Evolutionary conservation across 2,888 invertebrate species (phyloP).

Genomic region (Atethmia centrago): DNA sequence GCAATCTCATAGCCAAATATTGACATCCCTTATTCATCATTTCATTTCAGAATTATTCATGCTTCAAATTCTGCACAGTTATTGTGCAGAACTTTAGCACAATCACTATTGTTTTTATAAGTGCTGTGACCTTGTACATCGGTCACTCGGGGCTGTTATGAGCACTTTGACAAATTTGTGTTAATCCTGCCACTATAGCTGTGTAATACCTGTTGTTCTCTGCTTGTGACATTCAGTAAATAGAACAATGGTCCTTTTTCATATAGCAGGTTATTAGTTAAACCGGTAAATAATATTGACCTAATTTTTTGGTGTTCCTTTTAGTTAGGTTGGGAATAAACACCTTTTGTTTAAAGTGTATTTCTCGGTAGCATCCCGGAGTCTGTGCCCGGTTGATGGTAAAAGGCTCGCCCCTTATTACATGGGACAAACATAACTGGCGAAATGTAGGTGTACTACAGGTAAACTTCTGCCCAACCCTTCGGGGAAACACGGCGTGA

Average conservation of each 20-base stretch:
- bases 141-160: constrained; percentile 30
- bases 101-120: constrained; percentile 21
- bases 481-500: too few species aligned
- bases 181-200: constrained; percentile 23
- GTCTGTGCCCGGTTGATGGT: too few species aligned
- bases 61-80: too few species aligned
- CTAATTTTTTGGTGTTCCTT: background rate
- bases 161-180: constrained; percentile 28
- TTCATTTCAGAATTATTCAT: constrained; percentile 16
- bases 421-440: too few species aligned
- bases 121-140: constrained; percentile 18
- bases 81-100: background rate
- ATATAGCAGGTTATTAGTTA: background rate
- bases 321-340: background rate
- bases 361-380: too few species aligned
- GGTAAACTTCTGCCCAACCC: too few species aligned
- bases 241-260: constrained; percentile 3
- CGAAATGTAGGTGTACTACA: too few species aligned
- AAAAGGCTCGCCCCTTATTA: too few species aligned
- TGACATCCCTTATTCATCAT: background rate
- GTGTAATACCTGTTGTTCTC: constrained; percentile 15
- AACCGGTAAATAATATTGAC: background rate
- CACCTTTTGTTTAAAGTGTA: background rate
- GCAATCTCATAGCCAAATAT: background rate
- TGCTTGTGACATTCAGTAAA: constrained; percentile 13